These are phyloP conservation scores for Phaethon lepturus DNA, from an alignment of 2,113 vertebrate species.

Conservation along the genomic window DNA sequence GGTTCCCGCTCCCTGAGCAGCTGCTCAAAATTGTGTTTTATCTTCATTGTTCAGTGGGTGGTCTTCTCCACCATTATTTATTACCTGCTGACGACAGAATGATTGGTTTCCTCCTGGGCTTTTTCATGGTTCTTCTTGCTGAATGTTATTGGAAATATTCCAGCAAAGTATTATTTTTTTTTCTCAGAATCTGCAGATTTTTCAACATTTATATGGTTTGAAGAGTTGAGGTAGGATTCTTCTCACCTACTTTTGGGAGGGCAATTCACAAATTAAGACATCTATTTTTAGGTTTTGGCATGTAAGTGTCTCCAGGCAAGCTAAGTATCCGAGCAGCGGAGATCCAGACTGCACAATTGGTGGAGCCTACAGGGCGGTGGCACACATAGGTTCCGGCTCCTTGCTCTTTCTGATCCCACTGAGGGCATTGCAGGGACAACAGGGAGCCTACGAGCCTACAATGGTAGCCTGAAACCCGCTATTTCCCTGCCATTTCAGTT, in stretches of 20 bases:
- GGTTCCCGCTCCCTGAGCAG: background rate
- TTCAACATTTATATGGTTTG: background rate
- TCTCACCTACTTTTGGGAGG: background rate
- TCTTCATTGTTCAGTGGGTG: background rate
- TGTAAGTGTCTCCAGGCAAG: background rate
- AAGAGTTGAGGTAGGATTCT: background rate
- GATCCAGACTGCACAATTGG: background rate
- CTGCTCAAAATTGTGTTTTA: background rate
- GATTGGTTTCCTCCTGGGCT: conserved; percentile 12
- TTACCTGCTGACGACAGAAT: background rate
- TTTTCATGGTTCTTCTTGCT: background rate
- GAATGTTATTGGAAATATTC: background rate
- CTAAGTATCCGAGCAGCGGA: background rate
- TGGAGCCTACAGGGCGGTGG: background rate
- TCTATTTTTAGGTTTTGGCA: background rate
- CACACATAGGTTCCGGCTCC: background rate
- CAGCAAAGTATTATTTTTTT: background rate
- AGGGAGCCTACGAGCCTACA: background rate
- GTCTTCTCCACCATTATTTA: background rate
- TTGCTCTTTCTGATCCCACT: background rate
- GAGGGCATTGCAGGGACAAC: background rate
- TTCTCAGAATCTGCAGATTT: background rate
- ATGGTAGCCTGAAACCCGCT: background rate
- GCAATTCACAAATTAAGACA: background rate
- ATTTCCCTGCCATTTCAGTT: background rate